Base-by-base conservation (phyloP, 2,888 invertebrate genomes). In the Andrena minutula region DNA sequence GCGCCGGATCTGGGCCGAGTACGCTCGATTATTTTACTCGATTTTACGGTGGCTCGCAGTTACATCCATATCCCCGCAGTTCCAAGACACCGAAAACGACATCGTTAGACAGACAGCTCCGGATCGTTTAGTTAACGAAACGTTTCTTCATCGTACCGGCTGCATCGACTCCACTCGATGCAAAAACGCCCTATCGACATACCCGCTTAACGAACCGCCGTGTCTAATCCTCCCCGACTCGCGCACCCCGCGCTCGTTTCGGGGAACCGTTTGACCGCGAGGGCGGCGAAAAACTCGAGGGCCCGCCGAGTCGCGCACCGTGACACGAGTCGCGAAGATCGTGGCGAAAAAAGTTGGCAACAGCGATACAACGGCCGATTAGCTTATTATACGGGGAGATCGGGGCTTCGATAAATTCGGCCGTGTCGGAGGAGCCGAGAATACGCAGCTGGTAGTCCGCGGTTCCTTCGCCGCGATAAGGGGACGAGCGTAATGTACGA, bases 371-470 rank as follows among this genome's bases (percentile, higher is more conserved):
- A 90, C 82, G 88, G 86, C 84, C 90, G 92, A 93, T 93, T 92
- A 92, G 90, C 88, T 92, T 87, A 90, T 91, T 92, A 92, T 90
- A 89, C 88, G 87, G 41, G 41, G 82, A 90, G 93, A 92, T 92
- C 88, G 56, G 10, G 86, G 26, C 26, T 83, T 83, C 88, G 92
- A 92, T 92, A 92, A 92, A 90, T 89, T 89, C 85, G 78, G 85
- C 86, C 63, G 64, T 23, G 63, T 51, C 49, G 75, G 32, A 16
- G 20, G 85, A 81, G 86, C 79, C 65, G 72, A 68, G 64, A 56
- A 75, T 61, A 30, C 75, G 86, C 86, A 86, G 86, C 87, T 86
- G 86, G 87, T 78, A 66, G 79, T 69, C 58, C 66, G 63, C 70
- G 85, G 66, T 47, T 28, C 77, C 69, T 32, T 41, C 53, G 47